Conservation (phyloP, 2,797 vertebrate genomes). For the Sciaenops ocellatus region DNA sequence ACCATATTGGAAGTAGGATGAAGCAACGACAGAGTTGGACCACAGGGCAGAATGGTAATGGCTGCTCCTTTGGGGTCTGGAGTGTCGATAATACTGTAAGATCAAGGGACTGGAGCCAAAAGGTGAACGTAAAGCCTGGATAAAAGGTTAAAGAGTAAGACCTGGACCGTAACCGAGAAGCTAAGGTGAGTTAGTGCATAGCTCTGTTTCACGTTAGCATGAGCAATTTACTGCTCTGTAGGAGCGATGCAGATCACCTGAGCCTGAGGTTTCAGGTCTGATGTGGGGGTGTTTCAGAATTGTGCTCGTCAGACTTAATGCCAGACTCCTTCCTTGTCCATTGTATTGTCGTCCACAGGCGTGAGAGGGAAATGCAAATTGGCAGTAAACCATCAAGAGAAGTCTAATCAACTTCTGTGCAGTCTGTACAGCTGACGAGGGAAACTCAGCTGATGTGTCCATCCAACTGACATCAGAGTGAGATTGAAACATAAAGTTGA, state of each 20-base stretch:
- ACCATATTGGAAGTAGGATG: slow-evolving; percentile 68
- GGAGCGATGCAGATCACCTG: not conserved
- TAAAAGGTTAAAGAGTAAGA: slow-evolving; percentile 31
- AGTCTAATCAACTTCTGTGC: not conserved
- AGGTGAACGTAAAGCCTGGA: slow-evolving; percentile 5
- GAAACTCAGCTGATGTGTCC: not conserved
- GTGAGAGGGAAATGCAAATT: not conserved
- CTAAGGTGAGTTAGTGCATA: slow-evolving; percentile 32
- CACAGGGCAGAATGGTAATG: slow-evolving; percentile 70
- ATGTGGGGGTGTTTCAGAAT: not conserved
- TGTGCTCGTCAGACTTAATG: not conserved
- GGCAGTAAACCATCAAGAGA: not conserved
- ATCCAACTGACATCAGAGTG: not conserved
- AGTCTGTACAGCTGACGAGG: too few relatives aligned
- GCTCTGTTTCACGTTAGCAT: slow-evolving; percentile 48
- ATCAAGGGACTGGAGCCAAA: slow-evolving; percentile 34
- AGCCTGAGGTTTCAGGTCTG: not conserved
- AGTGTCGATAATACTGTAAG: slow-evolving; percentile 47
- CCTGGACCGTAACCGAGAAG: slow-evolving; percentile 37
- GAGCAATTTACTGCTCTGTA: not conserved
- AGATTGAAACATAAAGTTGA: not conserved
- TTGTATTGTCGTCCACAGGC: not conserved
- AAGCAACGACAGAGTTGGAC: slow-evolving; percentile 70
- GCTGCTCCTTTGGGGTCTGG: slow-evolving; percentile 37
- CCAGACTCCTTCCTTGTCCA: not conserved